These are phyloP conservation scores for Parauchenoglanis ngamensis DNA, from an alignment of 2,797 vertebrate genomes.

Conservation along the genomic window DNA sequence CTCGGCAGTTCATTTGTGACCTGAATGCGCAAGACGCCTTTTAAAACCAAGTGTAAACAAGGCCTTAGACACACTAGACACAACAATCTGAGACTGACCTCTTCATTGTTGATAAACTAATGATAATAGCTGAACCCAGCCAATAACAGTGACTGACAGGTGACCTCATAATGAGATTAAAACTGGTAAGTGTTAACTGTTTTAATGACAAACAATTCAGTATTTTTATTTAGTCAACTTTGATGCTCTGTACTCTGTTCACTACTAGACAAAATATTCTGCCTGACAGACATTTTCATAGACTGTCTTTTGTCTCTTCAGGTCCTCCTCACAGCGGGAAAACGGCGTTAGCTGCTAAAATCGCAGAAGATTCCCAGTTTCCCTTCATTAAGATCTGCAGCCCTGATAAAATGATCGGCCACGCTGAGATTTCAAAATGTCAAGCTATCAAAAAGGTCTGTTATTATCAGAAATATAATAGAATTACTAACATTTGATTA, in stretches of 20 bases:
- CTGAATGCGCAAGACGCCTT: too few species aligned
- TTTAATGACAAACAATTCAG: neutral
- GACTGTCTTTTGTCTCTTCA: slow-evolving; percentile 56
- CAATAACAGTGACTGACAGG: neutral
- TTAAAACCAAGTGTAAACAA: neutral
- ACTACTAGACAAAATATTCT: neutral
- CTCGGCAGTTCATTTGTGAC: too few species aligned
- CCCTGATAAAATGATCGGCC: slow-evolving; percentile 97
- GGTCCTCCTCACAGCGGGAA: slow-evolving; percentile 96
- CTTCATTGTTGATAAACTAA: neutral
- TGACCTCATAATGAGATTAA: neutral
- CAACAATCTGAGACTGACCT: neutral
- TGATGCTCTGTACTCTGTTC: neutral
- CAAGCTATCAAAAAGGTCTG: slow-evolving; percentile 97
- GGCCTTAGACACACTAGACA: neutral
- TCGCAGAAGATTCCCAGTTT: slow-evolving; percentile 93
- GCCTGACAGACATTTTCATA: neutral
- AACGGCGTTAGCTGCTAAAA: slow-evolving; percentile 93
- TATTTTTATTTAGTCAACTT: neutral
- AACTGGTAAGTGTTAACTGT: neutral
- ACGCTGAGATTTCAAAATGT: slow-evolving; percentile 96
- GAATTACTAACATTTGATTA: neutral
- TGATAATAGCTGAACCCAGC: neutral
- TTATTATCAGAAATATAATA: neutral
- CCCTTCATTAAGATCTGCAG: slow-evolving; percentile 99